phyloP scores from a whole-genome alignment of 2,797 vertebrate species.

The Anableps anableps region DNA sequence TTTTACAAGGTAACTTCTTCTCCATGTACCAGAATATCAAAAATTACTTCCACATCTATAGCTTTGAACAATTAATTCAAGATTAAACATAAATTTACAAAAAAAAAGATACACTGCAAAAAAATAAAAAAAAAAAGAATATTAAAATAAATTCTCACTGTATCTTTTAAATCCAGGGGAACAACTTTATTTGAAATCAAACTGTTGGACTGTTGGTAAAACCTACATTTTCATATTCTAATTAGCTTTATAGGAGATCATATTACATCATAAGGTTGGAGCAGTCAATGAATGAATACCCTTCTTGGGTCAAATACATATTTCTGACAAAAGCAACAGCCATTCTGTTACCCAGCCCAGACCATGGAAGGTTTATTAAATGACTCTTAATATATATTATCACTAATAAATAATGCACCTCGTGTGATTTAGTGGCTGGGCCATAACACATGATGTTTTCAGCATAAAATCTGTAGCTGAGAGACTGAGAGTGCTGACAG shows the following conservation, averaged over 20 bases:
- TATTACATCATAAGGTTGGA: background rate
- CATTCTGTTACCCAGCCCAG: background rate
- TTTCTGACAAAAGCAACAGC: background rate
- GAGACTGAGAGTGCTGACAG: slow-evolving; percentile 58
- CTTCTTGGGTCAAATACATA: background rate
- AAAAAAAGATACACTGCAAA: background rate
- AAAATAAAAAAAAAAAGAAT: too few relatives aligned
- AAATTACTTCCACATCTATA: background rate
- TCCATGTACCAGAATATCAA: background rate
- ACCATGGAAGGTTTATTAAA: slow-evolving; percentile 4
- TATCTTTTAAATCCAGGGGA: background rate
- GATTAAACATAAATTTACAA: background rate
- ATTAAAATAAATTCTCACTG: background rate
- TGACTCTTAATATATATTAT: background rate
- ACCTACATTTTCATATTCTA: background rate
- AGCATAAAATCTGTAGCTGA: background rate
- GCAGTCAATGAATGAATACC: background rate
- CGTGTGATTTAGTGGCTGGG: slow-evolving; percentile 8
- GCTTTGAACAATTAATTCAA: background rate
- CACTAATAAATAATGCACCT: slow-evolving; percentile 4
- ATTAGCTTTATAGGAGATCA: background rate
- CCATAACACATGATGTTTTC: background rate
- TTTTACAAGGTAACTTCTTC: background rate
- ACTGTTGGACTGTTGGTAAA: background rate
- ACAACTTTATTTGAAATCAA: background rate